phyloP scores from a whole-genome alignment of 2,888 invertebrate genomes.

The Dicycla oo region DNA sequence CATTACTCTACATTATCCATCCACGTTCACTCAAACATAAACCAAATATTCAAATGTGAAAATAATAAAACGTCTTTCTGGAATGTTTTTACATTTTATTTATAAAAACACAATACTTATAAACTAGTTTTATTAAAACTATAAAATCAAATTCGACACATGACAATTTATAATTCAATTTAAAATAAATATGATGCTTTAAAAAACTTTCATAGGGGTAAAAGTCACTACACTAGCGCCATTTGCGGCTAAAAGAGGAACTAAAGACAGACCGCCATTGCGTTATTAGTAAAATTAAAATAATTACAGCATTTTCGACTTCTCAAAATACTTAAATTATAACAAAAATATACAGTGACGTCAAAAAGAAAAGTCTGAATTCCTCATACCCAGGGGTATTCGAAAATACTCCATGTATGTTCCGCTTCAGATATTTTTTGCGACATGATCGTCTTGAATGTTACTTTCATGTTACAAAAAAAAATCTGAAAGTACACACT shows the following conservation, averaged over 20 bases:
- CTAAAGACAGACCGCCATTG: conserved; percentile 18
- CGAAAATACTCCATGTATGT: too few species aligned
- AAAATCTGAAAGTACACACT: too few species aligned
- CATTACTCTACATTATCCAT: too few species aligned
- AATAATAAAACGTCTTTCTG: conserved; percentile 29
- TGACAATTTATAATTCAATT: conserved; percentile 2
- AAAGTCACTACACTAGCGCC: conserved; percentile 44
- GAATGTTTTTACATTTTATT: conserved; percentile 59
- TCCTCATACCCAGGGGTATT: too few species aligned
- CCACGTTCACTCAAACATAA: too few species aligned
- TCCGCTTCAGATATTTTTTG: too few species aligned
- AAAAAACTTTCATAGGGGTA: not conserved
- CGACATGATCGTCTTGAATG: too few species aligned
- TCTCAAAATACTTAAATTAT: not conserved
- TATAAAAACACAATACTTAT: conserved; percentile 50
- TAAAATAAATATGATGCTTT: conserved; percentile 9
- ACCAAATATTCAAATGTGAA: not conserved
- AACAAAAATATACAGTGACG: too few species aligned
- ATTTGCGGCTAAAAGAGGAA: conserved; percentile 30
- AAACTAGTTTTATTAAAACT: conserved; percentile 11
- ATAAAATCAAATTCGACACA: conserved; percentile 31
- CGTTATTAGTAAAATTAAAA: not conserved
- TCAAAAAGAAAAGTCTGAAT: too few species aligned
- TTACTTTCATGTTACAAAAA: too few species aligned
- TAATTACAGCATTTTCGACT: conserved; percentile 29